Evolutionary conservation across 2,113 vertebrate genomes (phyloP).

Genomic region (Pterocles orientalis): DNA sequence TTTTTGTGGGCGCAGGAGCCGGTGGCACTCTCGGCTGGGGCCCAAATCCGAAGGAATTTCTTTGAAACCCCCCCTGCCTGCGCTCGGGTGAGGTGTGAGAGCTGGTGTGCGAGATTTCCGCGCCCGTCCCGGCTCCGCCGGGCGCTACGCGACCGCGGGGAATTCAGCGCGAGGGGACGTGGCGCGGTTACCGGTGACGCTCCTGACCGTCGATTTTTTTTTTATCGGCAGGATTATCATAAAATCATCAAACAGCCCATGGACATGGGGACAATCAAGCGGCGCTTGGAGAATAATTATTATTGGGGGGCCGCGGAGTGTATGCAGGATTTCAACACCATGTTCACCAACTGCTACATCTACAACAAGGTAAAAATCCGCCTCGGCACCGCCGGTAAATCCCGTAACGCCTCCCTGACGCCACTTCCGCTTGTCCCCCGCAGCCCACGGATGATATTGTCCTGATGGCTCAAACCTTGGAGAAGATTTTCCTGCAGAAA

Average conservation of each 20-base stretch:
- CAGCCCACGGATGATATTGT: slow-evolving; percentile 98
- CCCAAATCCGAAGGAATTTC: too few species aligned
- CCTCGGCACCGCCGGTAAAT: fast-evolving
- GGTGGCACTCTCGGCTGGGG: neutral
- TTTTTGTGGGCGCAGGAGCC: too few species aligned
- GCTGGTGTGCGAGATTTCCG: neutral
- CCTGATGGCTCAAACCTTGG: slow-evolving; percentile 95
- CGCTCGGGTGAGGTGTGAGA: neutral
- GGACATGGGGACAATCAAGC: slow-evolving; percentile 95
- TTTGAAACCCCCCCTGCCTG: neutral
- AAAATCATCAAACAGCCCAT: slow-evolving; percentile 96
- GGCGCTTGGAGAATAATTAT: slow-evolving; percentile 86
- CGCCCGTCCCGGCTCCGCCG: too few species aligned
- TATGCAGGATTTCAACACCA: slow-evolving; percentile 97
- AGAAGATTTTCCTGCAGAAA: slow-evolving; percentile 96
- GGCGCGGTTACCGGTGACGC: too few species aligned
- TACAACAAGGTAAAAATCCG: slow-evolving; percentile 87
- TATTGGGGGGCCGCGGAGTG: slow-evolving; percentile 91
- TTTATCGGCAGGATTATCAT: slow-evolving; percentile 85
- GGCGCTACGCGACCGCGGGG: too few species aligned
- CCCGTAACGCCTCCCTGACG: fast-evolving
- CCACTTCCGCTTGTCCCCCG: slow-evolving; percentile 28
- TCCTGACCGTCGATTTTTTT: too few species aligned
- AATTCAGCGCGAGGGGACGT: too few species aligned
- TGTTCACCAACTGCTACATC: slow-evolving; percentile 98